A percentile compares a stretch with the other conserved stretches of the same genome.
phyloP scores from a whole-genome alignment of 23 tunicate genomes.

The Corella eumyota region DNA sequence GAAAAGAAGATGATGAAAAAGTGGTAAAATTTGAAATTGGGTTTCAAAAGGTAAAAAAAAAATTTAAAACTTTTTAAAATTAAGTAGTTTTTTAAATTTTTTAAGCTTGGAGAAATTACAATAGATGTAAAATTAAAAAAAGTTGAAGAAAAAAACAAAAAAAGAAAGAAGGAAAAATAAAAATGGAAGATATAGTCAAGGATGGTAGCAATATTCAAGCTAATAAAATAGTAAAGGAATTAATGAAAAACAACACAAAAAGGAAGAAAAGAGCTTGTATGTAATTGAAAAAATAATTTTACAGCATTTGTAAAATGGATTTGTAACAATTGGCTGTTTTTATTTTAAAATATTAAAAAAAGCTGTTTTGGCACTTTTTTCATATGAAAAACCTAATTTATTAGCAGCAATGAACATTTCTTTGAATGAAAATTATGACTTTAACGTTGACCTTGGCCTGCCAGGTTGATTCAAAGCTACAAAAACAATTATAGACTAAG shows the following conservation, averaged over 20 bases:
- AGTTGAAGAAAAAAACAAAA: neutral
- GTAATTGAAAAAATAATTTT: neutral
- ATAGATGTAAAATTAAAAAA: conserved; percentile 14
- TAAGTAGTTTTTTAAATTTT: neutral
- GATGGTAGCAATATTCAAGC: conserved; percentile 80
- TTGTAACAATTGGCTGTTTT: too few relatives aligned
- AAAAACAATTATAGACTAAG: too few relatives aligned
- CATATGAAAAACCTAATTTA: neutral
- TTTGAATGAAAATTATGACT: conserved; percentile 24
- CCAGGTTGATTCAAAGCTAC: too few relatives aligned
- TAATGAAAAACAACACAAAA: conserved; percentile 74
- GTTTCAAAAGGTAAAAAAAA: neutral
- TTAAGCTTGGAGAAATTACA: conserved; percentile 34
- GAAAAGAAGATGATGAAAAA: conserved; percentile 23
- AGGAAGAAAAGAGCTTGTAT: conserved; percentile 68
- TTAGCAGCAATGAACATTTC: conserved; percentile 46
- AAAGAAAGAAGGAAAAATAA: conserved; percentile 3
- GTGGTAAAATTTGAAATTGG: neutral
- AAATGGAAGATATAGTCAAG: conserved; percentile 20
- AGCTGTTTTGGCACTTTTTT: neutral
- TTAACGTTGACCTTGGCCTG: conserved; percentile 29
- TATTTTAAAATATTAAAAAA: neutral
- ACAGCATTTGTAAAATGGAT: too few relatives aligned
- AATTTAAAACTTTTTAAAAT: neutral
- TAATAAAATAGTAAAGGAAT: conserved; percentile 39